Evolutionary conservation across 2,797 vertebrate genomes (phyloP), one percentile per base, ranked within the genome.

Genomic region (Distichodus sexfasciatus): DNA sequence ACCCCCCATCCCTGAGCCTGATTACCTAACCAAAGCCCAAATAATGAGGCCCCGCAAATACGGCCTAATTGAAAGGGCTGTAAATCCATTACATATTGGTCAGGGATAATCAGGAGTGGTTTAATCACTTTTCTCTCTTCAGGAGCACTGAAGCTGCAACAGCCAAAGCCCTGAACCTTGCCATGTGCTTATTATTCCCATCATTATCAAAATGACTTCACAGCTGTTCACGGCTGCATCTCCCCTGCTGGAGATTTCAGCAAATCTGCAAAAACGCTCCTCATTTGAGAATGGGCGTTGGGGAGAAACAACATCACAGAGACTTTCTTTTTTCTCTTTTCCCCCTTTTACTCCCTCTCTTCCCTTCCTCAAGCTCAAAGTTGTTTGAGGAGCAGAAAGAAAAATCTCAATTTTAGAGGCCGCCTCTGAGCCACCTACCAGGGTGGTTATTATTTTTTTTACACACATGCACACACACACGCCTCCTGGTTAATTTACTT

Each of bases 81-180:
- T 96, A 96, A 96, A 97, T 95, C 94, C 95, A 97, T 98, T 95
- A 96, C 94, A 95, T 96, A 95, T 96, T 95, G 94, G 94, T 96
- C 93, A 94, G 93, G 95, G 94, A 96, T 97, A 96, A 97, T 97
- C 95, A 95, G 93, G 94, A 94, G 94, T 94, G 94, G 85, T 97
- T 98, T 96, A 97, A 97, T 97, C 94, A 97, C 95, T 96, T 96
- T 94, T 97, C 95, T 96, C 95, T 96, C 95, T 97, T 97, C 94
- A 96, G 91, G 90, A 93, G 94, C 95, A 96, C 92, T 95, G 94
- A 93, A 95, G 94, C 96, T 94, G 94, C 93, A 96, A 95, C 91
- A 90, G 94, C 93, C n/a, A 93, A 91, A 96, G 93, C 94, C 90
- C 93, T 93, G 93, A 95, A 94, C 94, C 94, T 94, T 91, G 89